phyloP scores from a whole-genome alignment of 2,888 invertebrate genomes.

The Epirrhoe alternata region DNA sequence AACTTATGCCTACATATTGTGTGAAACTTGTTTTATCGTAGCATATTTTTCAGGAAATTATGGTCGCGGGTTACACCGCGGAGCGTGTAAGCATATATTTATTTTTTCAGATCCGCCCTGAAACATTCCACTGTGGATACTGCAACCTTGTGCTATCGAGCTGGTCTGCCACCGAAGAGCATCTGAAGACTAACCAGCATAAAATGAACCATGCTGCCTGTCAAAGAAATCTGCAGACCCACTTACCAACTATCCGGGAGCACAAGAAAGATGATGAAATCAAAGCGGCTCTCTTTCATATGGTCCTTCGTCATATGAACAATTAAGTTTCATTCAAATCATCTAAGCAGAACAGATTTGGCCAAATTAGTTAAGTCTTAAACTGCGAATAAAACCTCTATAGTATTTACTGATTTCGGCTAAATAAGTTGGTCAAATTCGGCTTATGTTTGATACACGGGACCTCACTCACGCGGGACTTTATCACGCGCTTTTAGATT shows the following conservation, averaged over 20 bases:
- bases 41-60: no score
- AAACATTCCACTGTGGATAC: constrained; percentile 59
- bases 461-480: no score
- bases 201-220: background rate
- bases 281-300: constrained; percentile 1
- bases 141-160: constrained; percentile 51
- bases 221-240: constrained; percentile 21
- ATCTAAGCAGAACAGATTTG: no score
- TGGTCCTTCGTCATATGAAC: background rate
- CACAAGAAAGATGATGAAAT: background rate
- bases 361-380: no score
- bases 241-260: constrained; percentile 22
- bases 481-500: no score
- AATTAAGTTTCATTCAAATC: background rate
- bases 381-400: no score
- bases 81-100: background rate
- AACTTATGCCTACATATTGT: no score
- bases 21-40: no score
- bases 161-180: constrained; percentile 46
- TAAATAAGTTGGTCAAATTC: no score
- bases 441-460: no score
- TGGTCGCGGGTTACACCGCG: no score
- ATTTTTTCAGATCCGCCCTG: constrained; percentile 48
- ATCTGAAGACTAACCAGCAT: constrained; percentile 49
- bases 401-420: no score